These are phyloP conservation scores for Camponotus vicinus DNA, from an alignment of 1,140 invertebrate genomes.

Conservation along the genomic window DNA sequence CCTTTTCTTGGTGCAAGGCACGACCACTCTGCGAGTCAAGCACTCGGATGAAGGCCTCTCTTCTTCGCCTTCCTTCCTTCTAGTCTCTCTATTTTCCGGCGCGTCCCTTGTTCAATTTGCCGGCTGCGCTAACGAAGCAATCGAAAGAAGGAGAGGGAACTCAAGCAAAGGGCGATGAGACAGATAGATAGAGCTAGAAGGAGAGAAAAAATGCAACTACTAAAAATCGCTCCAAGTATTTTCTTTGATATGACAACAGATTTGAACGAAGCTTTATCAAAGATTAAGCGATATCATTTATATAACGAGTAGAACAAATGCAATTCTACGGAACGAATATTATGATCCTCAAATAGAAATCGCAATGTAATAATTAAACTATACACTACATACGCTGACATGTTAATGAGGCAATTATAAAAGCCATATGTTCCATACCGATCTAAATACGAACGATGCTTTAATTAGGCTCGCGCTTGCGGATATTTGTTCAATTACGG, in stretches of 20 bases:
- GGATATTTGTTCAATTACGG: constrained; percentile 41
- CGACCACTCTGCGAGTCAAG: constrained; percentile 68
- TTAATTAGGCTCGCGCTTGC: constrained; percentile 39
- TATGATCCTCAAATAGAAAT: neutral
- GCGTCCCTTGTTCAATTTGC: constrained; percentile 25
- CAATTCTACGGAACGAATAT: neutral
- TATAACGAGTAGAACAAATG: neutral
- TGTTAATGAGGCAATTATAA: constrained; percentile 52
- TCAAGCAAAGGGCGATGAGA: neutral
- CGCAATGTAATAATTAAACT: constrained; percentile 28
- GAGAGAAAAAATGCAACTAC: no score
- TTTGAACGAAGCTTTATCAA: no score
- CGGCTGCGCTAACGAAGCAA: constrained; percentile 66
- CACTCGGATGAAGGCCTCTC: constrained; percentile 65
- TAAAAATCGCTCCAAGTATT: no score
- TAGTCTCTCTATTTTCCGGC: constrained; percentile 15
- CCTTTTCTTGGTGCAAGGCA: constrained; percentile 63
- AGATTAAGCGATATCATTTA: no score
- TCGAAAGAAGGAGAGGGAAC: constrained; percentile 54
- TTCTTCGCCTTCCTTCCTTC: neutral
- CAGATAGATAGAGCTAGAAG: no score
- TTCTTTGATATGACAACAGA: no score
- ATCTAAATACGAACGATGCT: constrained; percentile 34
- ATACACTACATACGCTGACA: neutral
- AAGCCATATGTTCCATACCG: neutral